phyloP scores from a whole-genome alignment of 2,888 invertebrate species.

The Cartodere bifasciata region DNA sequence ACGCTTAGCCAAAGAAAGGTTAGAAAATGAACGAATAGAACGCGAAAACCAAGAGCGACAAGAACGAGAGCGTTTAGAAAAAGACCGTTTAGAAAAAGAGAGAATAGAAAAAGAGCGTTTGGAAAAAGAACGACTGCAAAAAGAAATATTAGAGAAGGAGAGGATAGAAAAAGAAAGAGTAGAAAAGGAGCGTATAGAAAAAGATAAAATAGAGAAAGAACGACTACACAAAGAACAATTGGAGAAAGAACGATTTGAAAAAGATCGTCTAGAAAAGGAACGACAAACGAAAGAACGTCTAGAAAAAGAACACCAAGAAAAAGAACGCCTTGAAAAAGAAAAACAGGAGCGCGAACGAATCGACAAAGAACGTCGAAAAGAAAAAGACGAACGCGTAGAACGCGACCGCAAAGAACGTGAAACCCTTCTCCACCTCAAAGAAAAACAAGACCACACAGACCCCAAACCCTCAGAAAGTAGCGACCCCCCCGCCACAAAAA shows the following conservation, averaged over 20 bases:
- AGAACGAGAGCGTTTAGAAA: slow-evolving; percentile 29
- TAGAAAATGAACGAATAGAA: slow-evolving; percentile 25
- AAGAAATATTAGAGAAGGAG: slow-evolving; percentile 27
- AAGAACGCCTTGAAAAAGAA: slow-evolving; percentile 15
- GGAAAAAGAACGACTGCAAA: slow-evolving; percentile 31
- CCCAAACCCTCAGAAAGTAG: no score
- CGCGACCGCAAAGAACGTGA: slow-evolving; percentile 23
- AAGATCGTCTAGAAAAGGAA: slow-evolving; percentile 32
- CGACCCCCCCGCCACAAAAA: no score
- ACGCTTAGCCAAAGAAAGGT: slow-evolving; percentile 26
- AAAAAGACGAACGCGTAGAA: slow-evolving; percentile 23
- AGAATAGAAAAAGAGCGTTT: slow-evolving; percentile 24
- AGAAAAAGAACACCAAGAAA: slow-evolving; percentile 26
- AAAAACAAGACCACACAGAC: slow-evolving; percentile 28
- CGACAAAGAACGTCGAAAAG: slow-evolving; percentile 20
- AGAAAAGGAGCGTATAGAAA: slow-evolving; percentile 26
- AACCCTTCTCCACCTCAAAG: no score
- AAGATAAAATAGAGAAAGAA: slow-evolving; percentile 30
- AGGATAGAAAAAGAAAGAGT: slow-evolving; percentile 34
- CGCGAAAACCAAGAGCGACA: slow-evolving; percentile 30
- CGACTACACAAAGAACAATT: slow-evolving; percentile 29
- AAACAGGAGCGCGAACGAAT: slow-evolving; percentile 12
- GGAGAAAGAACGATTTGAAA: slow-evolving; percentile 33
- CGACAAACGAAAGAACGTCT: slow-evolving; percentile 22
- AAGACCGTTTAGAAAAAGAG: slow-evolving; percentile 32